phyloP scores from a whole-genome alignment of 2,888 invertebrate species.

The Hipparchia sbordonii region DNA sequence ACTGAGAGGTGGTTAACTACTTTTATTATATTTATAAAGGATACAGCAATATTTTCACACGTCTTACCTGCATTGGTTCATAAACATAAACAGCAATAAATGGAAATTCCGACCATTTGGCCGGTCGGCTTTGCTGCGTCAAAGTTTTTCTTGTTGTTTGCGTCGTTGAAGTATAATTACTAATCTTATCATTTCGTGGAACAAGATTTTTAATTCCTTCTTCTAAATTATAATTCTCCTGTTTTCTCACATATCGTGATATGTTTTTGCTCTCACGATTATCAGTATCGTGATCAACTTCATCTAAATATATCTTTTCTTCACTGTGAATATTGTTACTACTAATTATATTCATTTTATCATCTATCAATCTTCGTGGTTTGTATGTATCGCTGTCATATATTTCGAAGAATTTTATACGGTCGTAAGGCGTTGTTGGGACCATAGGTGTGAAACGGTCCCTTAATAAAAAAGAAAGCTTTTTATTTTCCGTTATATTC shows the following conservation, averaged over 20 bases:
- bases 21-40: no score
- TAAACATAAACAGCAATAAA: conserved; percentile 68
- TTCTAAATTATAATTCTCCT: conserved; percentile 38
- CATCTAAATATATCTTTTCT: conserved; percentile 47
- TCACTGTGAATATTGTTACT: conserved; percentile 14
- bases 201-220: conserved; percentile 20
- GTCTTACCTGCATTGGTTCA: conserved; percentile 64
- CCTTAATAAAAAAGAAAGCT: background rate
- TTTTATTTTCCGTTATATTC: conserved; percentile 13
- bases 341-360: conserved; percentile 10
- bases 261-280: conserved; percentile 46
- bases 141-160: conserved; percentile 4
- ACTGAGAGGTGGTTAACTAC: no score
- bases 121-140: conserved; percentile 36
- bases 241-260: conserved; percentile 54
- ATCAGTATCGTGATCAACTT: conserved; percentile 47
- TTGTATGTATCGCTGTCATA: conserved; percentile 61
- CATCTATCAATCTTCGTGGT: conserved; percentile 7
- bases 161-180: background rate
- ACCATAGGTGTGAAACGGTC: conserved; percentile 25
- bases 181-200: background rate
- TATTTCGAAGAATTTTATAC: conserved; percentile 71
- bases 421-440: conserved; percentile 52
- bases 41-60: background rate
- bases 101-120: conserved; percentile 62